Evolutionary conservation across 23 tunicate genomes (phyloP).

Genomic region (Ciona savignyi): DNA sequence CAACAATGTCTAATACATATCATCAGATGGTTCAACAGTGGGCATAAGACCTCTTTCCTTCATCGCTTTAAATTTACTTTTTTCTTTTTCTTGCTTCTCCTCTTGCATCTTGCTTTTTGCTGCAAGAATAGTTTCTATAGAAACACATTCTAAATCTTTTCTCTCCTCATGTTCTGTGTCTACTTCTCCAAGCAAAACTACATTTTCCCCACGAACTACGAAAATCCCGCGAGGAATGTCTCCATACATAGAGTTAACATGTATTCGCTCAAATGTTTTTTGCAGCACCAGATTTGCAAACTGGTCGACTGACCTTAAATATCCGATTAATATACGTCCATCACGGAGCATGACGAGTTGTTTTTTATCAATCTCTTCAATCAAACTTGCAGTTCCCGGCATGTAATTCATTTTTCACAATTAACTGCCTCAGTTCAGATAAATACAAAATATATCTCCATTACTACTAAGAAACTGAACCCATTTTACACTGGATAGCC

Average conservation of each 20-base stretch:
- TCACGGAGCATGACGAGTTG: constrained; percentile 84
- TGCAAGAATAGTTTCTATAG: constrained; percentile 48
- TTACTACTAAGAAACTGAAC: too few relatives aligned
- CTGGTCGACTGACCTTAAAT: constrained; percentile 86
- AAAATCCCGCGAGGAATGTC: constrained; percentile 86
- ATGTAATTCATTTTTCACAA: constrained; percentile 66
- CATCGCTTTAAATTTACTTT: constrained; percentile 56
- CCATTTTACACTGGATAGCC: too few relatives aligned
- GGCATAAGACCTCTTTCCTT: constrained; percentile 66
- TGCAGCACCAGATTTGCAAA: constrained; percentile 94
- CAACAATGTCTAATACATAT: constrained; percentile 19
- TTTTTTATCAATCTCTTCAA: constrained; percentile 94
- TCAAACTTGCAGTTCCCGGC: constrained; percentile 96
- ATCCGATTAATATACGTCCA: constrained; percentile 85
- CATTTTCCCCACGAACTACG: constrained; percentile 97
- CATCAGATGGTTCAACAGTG: constrained; percentile 57
- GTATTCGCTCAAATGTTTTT: constrained; percentile 82
- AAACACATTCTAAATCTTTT: constrained; percentile 42
- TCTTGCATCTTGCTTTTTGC: constrained; percentile 44
- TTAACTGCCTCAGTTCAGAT: neutral
- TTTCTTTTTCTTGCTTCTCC: constrained; percentile 53
- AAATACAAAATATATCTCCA: neutral
- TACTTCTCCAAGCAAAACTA: constrained; percentile 82
- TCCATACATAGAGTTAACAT: constrained; percentile 74
- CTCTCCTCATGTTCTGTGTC: constrained; percentile 50